A percentile compares a stretch with the other conserved stretches of the same genome.
Conservation (phyloP, 1,140 invertebrate species). For the Apis laboriosa region DNA sequence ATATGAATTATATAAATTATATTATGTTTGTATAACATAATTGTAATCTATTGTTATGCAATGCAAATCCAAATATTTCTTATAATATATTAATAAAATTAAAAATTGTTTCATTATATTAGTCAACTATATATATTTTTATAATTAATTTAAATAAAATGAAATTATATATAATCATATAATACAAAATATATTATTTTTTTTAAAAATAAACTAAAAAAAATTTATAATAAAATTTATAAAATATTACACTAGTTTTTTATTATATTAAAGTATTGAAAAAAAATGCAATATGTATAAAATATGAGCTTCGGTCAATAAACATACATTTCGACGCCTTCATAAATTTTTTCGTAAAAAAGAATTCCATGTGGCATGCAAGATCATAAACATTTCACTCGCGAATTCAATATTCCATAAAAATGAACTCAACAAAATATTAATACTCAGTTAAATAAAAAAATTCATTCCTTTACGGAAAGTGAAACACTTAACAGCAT, state of each 20-base stretch:
- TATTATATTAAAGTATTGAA: conserved; percentile 1
- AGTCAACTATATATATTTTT: not conserved
- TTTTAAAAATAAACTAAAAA: not conserved
- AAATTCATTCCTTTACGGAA: not conserved
- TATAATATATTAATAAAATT: not conserved
- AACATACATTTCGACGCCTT: conserved; percentile 52
- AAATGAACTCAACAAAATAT: not conserved
- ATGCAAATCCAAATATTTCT: not conserved
- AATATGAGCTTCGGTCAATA: conserved; percentile 25
- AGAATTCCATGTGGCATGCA: conserved; percentile 30
- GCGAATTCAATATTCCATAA: not conserved
- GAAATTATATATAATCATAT: not conserved
- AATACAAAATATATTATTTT: not conserved
- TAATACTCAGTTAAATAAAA: not conserved
- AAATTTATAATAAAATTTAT: not conserved
- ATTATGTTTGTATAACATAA: not conserved
- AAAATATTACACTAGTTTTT: not conserved
- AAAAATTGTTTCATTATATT: not conserved
- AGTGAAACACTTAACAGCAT: conserved; percentile 39
- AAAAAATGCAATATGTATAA: conserved; percentile 33
- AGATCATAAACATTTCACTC: not conserved
- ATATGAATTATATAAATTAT: not conserved
- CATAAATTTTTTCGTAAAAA: conserved; percentile 38
- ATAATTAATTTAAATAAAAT: not conserved
- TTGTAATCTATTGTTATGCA: not conserved